phyloP scores from a whole-genome alignment of 1,140 invertebrate genomes.

The Drosophila sucinea region DNA sequence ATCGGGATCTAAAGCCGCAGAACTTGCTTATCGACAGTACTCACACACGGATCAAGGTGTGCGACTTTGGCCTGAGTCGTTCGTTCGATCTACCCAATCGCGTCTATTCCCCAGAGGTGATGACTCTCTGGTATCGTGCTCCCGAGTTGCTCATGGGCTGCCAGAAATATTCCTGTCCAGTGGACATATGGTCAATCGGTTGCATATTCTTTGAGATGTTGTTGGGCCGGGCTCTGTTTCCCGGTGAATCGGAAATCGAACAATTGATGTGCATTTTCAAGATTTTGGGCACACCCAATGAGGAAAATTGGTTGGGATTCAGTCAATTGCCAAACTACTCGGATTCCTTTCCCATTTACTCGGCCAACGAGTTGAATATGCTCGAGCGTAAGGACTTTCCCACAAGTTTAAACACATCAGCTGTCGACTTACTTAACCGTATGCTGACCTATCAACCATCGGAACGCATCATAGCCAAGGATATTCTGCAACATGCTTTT shows the following conservation, averaged over 20 bases:
- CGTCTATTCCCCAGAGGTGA: conserved; percentile 96
- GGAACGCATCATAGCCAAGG: conserved; percentile 3
- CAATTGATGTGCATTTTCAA: conserved; percentile 95
- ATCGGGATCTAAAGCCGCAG: conserved; percentile 98
- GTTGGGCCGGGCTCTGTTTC: background rate
- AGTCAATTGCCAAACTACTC: conserved; percentile 92
- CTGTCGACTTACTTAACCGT: conserved; percentile 18
- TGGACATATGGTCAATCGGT: conserved; percentile 33
- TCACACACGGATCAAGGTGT: conserved; percentile 87
- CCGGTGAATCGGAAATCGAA: conserved; percentile 85
- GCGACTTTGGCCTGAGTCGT: conserved; percentile 91
- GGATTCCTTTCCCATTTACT: conserved; percentile 74
- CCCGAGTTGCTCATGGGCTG: conserved; percentile 23
- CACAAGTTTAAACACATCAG: background rate
- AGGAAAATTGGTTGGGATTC: conserved; percentile 93
- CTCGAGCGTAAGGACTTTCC: background rate
- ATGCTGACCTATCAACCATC: conserved; percentile 19
- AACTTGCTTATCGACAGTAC: conserved; percentile 96
- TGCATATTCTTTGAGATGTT: conserved; percentile 31
- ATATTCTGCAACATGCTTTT: conserved; percentile 18
- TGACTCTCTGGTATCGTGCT: conserved; percentile 86
- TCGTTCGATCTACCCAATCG: conserved; percentile 94
- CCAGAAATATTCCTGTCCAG: conserved; percentile 7
- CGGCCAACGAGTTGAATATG: background rate
- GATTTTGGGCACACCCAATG: conserved; percentile 85